Evolutionary conservation across 2,888 invertebrate species (phyloP).

Genomic region (Drosophila fungiperda): DNA sequence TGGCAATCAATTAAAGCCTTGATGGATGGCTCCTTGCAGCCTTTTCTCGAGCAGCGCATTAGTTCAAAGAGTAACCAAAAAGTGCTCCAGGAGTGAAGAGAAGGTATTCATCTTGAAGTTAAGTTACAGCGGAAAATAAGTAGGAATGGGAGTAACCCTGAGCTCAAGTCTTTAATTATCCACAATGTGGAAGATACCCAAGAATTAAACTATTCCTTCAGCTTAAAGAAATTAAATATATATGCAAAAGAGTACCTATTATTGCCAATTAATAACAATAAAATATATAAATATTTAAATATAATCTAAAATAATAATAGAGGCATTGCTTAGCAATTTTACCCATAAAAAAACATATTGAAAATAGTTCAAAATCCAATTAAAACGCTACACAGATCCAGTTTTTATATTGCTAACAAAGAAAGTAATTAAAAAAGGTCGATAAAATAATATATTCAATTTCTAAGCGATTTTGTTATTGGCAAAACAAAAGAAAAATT

Average conservation of each 20-base stretch:
- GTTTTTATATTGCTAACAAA: no score
- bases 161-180: background rate
- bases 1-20: conserved; percentile 64
- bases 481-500: no score
- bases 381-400: no score
- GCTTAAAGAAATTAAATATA: background rate
- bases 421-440: no score
- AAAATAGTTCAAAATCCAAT: no score
- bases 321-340: no score
- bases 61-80: background rate
- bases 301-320: background rate
- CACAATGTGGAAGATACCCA: background rate
- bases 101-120: background rate
- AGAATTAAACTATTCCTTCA: background rate
- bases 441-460: no score
- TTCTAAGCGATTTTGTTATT: no score
- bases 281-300: background rate
- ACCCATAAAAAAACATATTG: no score
- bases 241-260: background rate
- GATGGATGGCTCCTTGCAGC: conserved; percentile 45
- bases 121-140: background rate
- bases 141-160: background rate
- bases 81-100: background rate
- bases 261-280: background rate
- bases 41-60: conserved; percentile 1